Evolutionary conservation across 2,113 vertebrate genomes (phyloP), one percentile per base, ranked within the genome.

Genomic region (Psephotus haematonotus): DNA sequence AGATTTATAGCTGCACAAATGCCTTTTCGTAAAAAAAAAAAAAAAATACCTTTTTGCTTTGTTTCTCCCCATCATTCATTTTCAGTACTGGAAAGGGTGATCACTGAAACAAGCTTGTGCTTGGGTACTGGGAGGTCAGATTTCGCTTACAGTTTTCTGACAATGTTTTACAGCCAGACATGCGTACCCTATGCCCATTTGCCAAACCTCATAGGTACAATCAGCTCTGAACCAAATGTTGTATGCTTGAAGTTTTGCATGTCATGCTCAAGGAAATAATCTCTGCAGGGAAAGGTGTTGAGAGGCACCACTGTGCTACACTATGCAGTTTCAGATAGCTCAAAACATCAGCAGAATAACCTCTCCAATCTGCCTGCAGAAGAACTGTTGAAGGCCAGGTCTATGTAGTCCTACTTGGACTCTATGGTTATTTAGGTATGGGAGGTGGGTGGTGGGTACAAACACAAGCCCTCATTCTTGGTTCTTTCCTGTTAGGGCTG

Each of bases 371-470:
- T 77, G 31, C 13, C 60, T 31, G 20, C 22, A 44, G 68, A 83
- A 55, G 39, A 75, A 60, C 15, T 39, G 15, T 46, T 49, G 46
- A 76, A 68, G 17, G 24, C 46, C 49, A 16, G 13, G 11, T 76
- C 64, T 83, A 13, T 6, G 3, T 4, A 6, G 13, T 71, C 60
- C 57, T 19, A 22, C 16, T 78, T 91, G 65, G 65, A 27, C 14
- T 60, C 19, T 31, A 0, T 28, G 24, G 2, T 4, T 79, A 3
- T 55, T 5, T 50, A 64, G 57, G 7, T 24, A 47, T 1, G 2
- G 35, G 16, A 80, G 22, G 13, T 33, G 44, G 35, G 13, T 52
- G 31, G 6, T 25, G 43, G 22, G 43, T 28, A 44, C 39, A 82
- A 88, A 41, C 35, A 60, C 6, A 64, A 80, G 28, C 10, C 19